Evolutionary conservation across 2,113 vertebrate genomes (phyloP), one percentile per base, ranked within the genome.

Genomic region (Psittacara wagleri): DNA sequence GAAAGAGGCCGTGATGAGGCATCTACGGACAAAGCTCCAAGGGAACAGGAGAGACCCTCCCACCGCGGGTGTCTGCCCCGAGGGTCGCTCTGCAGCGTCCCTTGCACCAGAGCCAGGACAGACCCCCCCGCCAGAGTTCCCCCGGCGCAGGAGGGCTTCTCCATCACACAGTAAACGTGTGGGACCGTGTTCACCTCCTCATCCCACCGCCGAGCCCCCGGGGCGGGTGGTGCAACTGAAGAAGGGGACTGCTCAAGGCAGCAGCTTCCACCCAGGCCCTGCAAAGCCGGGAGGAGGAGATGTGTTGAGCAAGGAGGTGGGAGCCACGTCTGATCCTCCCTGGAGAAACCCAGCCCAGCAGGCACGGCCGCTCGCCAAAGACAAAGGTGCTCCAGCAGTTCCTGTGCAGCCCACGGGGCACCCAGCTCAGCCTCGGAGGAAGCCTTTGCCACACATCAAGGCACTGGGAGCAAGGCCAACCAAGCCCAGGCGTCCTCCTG

Each of bases 401-500:
- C 66, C 72, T 86, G 28, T 37, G 86, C 68, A 48, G 72, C 81
- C 20, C n/a, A 24, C n/a, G 17, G 39, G 35, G 44, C 90, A 33
- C 11, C 35, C 83, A 15, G 28, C 41, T 66, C 48, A 54, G 35
- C 98, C 98, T 4, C 96, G 77, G 22, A 98, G 97, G 75, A 98
- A 86, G 86, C 97, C 98, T 13, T 86, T 99, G 67, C 98, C 98
- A 8, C 88, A 90, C 0, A 9, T 94, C 57, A 66, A 19, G 33
- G 27, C 3, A 4, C 87, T 96, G 76, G 97, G 97, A 31, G 68
- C n/a, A 2, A 72, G 90, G 59, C 98, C 98, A 0, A 4, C 95
- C 43, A 99, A 99, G 88, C 98, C 98, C 44, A 97, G 48, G 86
- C 97, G 98, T 6, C 98, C 98, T 49, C 98, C 98, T 10, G 43